Conservation (phyloP, 2,888 invertebrate genomes). For the Caenorhabditis afra region DNA sequence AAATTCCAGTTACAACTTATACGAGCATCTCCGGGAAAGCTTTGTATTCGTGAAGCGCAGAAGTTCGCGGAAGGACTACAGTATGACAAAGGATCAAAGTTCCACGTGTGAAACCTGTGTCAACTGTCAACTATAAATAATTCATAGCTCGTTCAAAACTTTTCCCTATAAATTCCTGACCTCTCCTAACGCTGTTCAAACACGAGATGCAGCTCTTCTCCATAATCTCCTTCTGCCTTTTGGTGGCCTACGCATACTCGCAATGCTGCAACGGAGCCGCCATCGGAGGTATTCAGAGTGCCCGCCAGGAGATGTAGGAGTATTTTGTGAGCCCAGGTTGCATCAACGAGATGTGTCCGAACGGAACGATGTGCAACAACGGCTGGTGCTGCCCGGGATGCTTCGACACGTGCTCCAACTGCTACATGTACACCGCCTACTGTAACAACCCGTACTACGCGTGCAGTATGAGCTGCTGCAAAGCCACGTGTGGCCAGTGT, state of each 20-base stretch:
- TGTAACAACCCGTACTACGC: slow-evolving; percentile 58
- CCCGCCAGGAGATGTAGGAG: background rate
- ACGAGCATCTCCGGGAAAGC: slow-evolving; percentile 1
- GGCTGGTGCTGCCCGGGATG: slow-evolving; percentile 59
- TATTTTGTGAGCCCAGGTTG: slow-evolving; percentile 20
- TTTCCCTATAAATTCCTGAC: slow-evolving; percentile 7
- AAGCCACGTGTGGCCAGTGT: slow-evolving; percentile 53
- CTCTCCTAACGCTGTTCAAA: background rate
- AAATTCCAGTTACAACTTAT: slow-evolving; percentile 14
- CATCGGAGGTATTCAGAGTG: slow-evolving; percentile 46
- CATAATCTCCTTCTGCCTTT: slow-evolving; percentile 25
- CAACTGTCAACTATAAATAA: slow-evolving; percentile 7
- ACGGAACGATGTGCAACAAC: slow-evolving; percentile 57
- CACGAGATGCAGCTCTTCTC: slow-evolving; percentile 30
- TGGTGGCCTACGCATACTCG: slow-evolving; percentile 40
- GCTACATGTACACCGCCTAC: slow-evolving; percentile 30
- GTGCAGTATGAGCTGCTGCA: slow-evolving; percentile 53
- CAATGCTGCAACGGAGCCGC: slow-evolving; percentile 42
- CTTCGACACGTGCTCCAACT: slow-evolving; percentile 52
- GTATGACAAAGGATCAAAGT: slow-evolving; percentile 6
- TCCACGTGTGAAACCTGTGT: background rate
- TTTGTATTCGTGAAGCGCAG: slow-evolving; percentile 16
- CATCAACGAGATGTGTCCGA: slow-evolving; percentile 51
- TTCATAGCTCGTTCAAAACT: background rate
- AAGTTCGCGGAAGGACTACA: background rate